Base-by-base conservation (phyloP, 2,797 vertebrate species). In the Protonibea diacanthus region DNA sequence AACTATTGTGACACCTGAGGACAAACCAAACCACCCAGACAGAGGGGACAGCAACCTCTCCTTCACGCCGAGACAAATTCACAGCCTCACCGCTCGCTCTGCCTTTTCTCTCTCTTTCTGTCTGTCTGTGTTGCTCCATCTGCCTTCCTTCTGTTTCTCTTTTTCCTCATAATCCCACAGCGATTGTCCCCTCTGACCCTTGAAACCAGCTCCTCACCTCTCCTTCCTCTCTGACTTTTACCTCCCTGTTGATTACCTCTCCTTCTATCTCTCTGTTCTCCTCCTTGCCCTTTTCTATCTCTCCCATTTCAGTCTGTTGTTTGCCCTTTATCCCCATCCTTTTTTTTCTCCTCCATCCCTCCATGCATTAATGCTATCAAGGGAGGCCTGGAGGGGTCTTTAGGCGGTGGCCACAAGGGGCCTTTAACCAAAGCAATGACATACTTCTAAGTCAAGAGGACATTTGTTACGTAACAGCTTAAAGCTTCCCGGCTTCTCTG, bases 381-480 rank as follows among this genome's bases (percentile, higher is more conserved):
- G 86, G 74, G 88, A 85, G 61, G 75, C 69, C 81, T 76, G 58
- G 62, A 51, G 72, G 71, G 72, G 78, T 72, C 82, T 86, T 84
- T 29, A 71, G 80, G 74, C 81, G 11, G 51, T 11, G 72, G 64
- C 81, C 86, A 74, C 81, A 38, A 80, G 79, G 80, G 85, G 71
- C 78, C 66, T 77, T 91, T 76, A 88, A 90, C 88, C 74, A 73
- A 75, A 85, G 74, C 83, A 84, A 91, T 87, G 88, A 89, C 91
- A 93, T 87, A 91, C 90, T 91, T 92, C 71, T 86, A 90, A 90
- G 90, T 90, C 88, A 88, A 91, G 85, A 85, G 89, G 86, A 90
- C 80, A 67, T 85, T 84, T 90, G 88, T 93, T 93, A 92, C 51
- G 74, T 89, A 93, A 93, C 80, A 76, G 86, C 84, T 88, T 87